Evolutionary conservation across 92 coral and sea anemone genomes (phyloP).

Genomic region (Heliopora coerulea): DNA sequence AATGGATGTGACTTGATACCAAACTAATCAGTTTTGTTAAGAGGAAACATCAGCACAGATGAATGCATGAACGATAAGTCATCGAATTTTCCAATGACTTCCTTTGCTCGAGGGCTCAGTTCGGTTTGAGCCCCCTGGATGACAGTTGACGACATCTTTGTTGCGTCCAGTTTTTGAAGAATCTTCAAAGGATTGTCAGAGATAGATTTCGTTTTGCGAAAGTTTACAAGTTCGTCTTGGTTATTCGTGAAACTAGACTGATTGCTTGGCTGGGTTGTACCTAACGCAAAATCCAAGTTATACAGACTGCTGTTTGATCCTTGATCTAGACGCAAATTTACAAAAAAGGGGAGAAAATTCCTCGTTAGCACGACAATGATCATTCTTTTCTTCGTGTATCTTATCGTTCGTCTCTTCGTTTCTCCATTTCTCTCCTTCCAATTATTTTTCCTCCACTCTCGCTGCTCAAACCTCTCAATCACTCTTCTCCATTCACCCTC

Average conservation of each 20-base stretch:
- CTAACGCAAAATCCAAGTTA: conserved; percentile 56
- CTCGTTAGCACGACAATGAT: too few relatives aligned
- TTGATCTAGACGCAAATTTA: conserved; percentile 19
- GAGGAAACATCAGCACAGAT: conserved; percentile 91
- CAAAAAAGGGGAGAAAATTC: background rate
- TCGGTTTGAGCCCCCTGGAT: conserved; percentile 35
- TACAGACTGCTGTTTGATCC: conserved; percentile 24
- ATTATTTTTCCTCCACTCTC: too few relatives aligned
- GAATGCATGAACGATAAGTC: conserved; percentile 89
- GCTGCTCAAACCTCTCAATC: too few relatives aligned
- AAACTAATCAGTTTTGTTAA: conserved; percentile 27
- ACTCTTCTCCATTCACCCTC: too few relatives aligned
- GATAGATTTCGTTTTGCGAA: background rate
- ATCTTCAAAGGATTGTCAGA: conserved; percentile 29
- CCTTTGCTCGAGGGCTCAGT: conserved; percentile 67
- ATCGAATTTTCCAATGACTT: conserved; percentile 67
- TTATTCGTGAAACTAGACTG: conserved; percentile 11
- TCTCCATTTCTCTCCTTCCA: too few relatives aligned
- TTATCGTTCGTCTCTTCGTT: too few relatives aligned
- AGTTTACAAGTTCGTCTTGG: conserved; percentile 4
- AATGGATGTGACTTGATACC: background rate
- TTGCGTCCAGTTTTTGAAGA: conserved; percentile 73
- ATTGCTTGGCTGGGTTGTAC: conserved; percentile 44
- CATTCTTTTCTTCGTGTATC: too few relatives aligned
- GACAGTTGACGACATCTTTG: conserved; percentile 69